phyloP scores from a whole-genome alignment of 2,113 vertebrate genomes.

The Sapayoa aenigma region DNA sequence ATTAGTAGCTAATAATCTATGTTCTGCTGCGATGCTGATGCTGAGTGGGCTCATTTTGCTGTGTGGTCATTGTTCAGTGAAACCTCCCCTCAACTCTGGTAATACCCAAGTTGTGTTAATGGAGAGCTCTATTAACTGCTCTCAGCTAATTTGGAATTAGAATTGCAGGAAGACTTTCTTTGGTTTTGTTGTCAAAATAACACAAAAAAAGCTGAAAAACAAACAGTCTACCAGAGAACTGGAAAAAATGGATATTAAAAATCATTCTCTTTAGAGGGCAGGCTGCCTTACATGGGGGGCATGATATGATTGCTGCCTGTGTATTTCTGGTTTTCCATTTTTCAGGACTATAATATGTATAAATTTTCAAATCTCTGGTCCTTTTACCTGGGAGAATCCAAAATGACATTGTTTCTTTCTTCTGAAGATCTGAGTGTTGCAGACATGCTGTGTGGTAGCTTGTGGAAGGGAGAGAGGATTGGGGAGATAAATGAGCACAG shows the following conservation, averaged over 20 bases:
- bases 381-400: neutral
- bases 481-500: neutral
- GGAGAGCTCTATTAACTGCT: neutral
- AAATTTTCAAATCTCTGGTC: neutral
- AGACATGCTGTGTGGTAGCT: neutral
- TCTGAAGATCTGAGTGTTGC: neutral
- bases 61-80: constrained; percentile 13
- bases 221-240: neutral
- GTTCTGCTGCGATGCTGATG: constrained; percentile 68
- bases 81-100: neutral
- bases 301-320: neutral
- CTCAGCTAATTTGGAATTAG: neutral
- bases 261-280: neutral
- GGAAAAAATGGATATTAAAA: neutral
- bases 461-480: neutral
- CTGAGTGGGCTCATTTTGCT: constrained; percentile 46
- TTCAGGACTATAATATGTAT: neutral
- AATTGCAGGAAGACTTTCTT: neutral
- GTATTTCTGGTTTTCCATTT: neutral
- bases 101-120: neutral
- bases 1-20: constrained; percentile 80
- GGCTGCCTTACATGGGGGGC: neutral
- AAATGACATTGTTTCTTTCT: neutral
- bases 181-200: neutral
- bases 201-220: neutral